Base-by-base conservation (phyloP, 2,113 vertebrate genomes). In the Lamprotornis superbus region DNA sequence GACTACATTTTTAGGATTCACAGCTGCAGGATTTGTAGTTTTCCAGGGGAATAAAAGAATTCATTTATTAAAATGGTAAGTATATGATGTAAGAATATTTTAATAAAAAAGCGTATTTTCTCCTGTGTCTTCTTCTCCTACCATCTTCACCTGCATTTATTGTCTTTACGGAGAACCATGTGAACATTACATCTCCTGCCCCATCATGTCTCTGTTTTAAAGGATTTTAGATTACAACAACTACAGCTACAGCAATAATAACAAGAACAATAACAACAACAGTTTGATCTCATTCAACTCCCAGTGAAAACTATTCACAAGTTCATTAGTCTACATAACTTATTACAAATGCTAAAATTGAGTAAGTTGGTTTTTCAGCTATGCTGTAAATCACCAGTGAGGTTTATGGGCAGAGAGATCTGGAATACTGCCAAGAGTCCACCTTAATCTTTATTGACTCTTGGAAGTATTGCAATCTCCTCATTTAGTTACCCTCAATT, bases 21-120 rank as follows among this genome's bases (percentile, higher is more conserved):
- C 99, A 71, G 99, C 99, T 90, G 98, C 98, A 67, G 99, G 99
- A 70, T 99, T 99, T 98, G 99, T 99, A 86, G 99, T 99, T 91
- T 99, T 99, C 97, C 99, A 99, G 96, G 99, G 99, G 96, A 99
- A 99, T 98, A 99, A 99, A 97, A 98, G 99, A 96, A 99, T 99
- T 97, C 98, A 99, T 87, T 98, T 99, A 87, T 98, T 99, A 94
- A 99, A 99, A 98, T 99, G 99, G 99, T 99, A 98, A 98, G 97
- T 69, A 50, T 17, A 52, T 90, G 28, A 82, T 90, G 10, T 63
- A 89, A 90, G 69, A 47, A 20, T 78, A 93, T 49, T 89, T 69
- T 49, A 49, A 53, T n/a, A 86, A 37, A 25, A 8, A 22, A 24
- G 4, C 10, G 4, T 16, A 15, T 77, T 33, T 67, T 56, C 12